Base-by-base conservation (phyloP, 2,797 vertebrate species). In the Anomalospiza imberbis region DNA sequence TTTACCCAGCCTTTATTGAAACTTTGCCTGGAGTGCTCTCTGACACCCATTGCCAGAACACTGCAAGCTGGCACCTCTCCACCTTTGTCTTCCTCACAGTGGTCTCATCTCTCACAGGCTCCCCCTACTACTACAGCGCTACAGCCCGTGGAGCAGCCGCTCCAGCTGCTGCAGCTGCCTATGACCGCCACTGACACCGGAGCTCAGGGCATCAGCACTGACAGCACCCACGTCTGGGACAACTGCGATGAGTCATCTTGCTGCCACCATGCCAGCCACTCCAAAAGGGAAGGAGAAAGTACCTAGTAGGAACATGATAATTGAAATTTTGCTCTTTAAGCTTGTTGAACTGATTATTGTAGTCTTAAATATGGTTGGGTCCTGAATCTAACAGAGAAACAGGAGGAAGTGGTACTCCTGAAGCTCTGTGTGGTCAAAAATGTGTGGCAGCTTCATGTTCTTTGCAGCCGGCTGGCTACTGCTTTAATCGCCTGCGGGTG, bases 81-180 rank as follows among this genome's bases (percentile, higher is more conserved):
- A 44, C 50, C 34, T 63, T 61, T 74, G 42, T 85, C 29, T 62
- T 90, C 54, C 75, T 91, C 74, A 55, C 1, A 2, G 36, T 17
- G 6, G 6, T 85, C 44, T 97, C 55, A 73, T 97, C 62, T 89
- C 89, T 93, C 93, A 10, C 94, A 99, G 99, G 99, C 63, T 99
- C 99, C 93, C 99, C 99, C 1, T 99, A 99, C 97, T 99, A 99
- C 97, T 99, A 99, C 97, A 99, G 99, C 3, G 98, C 99, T 1
- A 98, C 99, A 31, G 98, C 99, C 50, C 97, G 99, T 16, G 99
- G 99, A 89, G 97, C 99, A 4, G 99, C 99, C 3, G 98, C 99
- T 0, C 98, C 98, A 12, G 98, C 99, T 7, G 97, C 99, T 0
- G 98, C 99, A 14, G 98, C 99, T 15, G 98, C 99, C 96, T 99